Base-by-base conservation (phyloP, 1,140 invertebrate genomes). In the Drosophila seguyi region DNA sequence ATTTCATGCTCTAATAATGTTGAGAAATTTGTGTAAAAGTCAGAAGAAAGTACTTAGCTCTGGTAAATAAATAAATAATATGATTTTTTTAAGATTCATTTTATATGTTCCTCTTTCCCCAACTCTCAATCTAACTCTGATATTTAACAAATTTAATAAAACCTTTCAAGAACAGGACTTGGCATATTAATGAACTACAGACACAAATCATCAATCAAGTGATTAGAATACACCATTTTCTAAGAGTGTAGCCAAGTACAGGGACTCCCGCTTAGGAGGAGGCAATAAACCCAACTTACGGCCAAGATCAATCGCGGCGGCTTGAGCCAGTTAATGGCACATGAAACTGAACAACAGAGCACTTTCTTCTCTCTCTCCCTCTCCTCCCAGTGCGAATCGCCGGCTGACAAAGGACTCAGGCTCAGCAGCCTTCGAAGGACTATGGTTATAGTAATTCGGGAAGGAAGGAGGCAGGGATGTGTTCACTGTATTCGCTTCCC, bases 301-400 rank as follows among this genome's bases (percentile, higher is more conserved):
- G 74, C 59, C 67, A 88, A 90, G 84, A 88, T 88, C 84, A 88
- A 88, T 88, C 85, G 84, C 84, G 58, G 75, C 72, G 76, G 84
- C 84, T 87, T 87, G 69, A 72, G 80, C 67, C 67, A 88, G 67
- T 90, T 88, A 88, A 88, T 88, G 84, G 85, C 85, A 84, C 84
- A 88, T 90, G 84, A 88, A 88, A 90, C 85, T 77, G 74, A 77
- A 68, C 62, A 76, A 67, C 57, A 69, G 65, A 56, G 74, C 69
- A 59, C 66, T 59, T 48, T 68, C 48, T 16, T 5, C 42, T 20
- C 20, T 25, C 25, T 25, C 25, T 25, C 25, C 25, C 25, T n/a
- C 52, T 55, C 31, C 7, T 38, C 34, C 50, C 50, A 36, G 7
- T 36, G n/a, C 36, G 16, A 57, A 71, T 48, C 42, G 66, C 65